Evolutionary conservation across 2,113 vertebrate genomes (phyloP).

Genomic region (Meriones unguiculatus): DNA sequence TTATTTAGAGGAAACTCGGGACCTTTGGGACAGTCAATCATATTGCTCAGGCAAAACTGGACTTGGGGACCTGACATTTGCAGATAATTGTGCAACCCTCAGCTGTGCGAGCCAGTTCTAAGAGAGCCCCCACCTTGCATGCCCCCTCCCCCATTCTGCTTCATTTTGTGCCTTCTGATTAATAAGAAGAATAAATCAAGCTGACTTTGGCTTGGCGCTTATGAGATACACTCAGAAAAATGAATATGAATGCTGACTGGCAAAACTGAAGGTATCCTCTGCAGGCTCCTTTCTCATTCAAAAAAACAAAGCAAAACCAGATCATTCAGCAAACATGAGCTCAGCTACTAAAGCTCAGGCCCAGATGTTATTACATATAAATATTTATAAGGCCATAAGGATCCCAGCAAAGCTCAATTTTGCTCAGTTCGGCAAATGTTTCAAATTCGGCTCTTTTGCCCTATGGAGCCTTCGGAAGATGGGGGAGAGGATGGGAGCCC

Average conservation of each 20-base stretch:
- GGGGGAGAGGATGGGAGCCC: not conserved
- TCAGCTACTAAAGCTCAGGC: slow-evolving; percentile 46
- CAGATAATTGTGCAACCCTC: slow-evolving; percentile 72
- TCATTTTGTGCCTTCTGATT: slow-evolving; percentile 46
- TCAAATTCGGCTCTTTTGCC: slow-evolving; percentile 57
- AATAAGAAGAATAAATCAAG: slow-evolving; percentile 70
- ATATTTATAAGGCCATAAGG: slow-evolving; percentile 82
- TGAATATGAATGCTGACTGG: slow-evolving; percentile 35
- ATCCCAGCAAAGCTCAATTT: slow-evolving; percentile 74
- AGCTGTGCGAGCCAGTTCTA: slow-evolving; percentile 53
- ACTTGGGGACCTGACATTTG: slow-evolving; percentile 66
- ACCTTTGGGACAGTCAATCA: slow-evolving; percentile 70
- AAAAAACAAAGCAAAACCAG: not conserved
- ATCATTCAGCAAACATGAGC: slow-evolving; percentile 54
- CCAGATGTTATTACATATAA: slow-evolving; percentile 83
- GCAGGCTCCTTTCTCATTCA: slow-evolving; percentile 23
- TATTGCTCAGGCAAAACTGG: slow-evolving; percentile 62
- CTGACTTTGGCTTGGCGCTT: slow-evolving; percentile 19
- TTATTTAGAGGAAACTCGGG: slow-evolving; percentile 72
- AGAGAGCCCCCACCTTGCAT: not conserved
- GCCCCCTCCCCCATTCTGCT: not conserved
- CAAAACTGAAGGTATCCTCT: slow-evolving; percentile 33
- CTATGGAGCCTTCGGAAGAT: slow-evolving; percentile 53
- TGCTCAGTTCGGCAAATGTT: slow-evolving; percentile 78
- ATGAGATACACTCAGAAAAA: slow-evolving; percentile 52